Evolutionary conservation across 23 tunicate genomes (phyloP).

Genomic region (Styela clava): DNA sequence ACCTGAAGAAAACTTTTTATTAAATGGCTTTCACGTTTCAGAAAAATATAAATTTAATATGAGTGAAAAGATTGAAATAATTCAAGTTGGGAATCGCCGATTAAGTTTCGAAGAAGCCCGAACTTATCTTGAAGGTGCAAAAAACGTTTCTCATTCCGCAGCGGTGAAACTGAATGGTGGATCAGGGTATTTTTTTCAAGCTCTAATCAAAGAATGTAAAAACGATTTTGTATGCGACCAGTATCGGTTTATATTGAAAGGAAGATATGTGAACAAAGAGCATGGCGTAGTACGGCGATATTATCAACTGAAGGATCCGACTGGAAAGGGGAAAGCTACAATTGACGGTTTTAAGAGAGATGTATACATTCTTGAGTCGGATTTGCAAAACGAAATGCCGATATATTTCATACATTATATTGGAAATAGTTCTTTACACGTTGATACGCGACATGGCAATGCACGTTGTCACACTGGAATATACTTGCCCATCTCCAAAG

Average conservation of each 20-base stretch:
- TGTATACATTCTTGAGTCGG: neutral
- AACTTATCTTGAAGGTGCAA: no score
- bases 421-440: neutral
- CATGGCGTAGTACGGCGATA: neutral
- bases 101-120: no score
- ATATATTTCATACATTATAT: neutral
- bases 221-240: neutral
- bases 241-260: neutral
- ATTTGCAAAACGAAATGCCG: neutral
- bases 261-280: neutral
- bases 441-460: neutral
- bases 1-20: no score
- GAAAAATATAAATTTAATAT: no score
- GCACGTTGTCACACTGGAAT: neutral
- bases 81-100: no score
- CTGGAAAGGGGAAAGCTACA: neutral
- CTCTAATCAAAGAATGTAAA: no score
- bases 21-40: no score
- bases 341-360: neutral
- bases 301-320: neutral
- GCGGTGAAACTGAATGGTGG: no score
- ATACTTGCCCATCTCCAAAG: neutral
- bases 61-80: no score
- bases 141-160: no score
- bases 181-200: no score